A percentile compares a stretch with the other conserved stretches of the same genome.
Evolutionary conservation across 2,797 vertebrate genomes (phyloP).

Genomic region (Benthosema pterotum): DNA sequence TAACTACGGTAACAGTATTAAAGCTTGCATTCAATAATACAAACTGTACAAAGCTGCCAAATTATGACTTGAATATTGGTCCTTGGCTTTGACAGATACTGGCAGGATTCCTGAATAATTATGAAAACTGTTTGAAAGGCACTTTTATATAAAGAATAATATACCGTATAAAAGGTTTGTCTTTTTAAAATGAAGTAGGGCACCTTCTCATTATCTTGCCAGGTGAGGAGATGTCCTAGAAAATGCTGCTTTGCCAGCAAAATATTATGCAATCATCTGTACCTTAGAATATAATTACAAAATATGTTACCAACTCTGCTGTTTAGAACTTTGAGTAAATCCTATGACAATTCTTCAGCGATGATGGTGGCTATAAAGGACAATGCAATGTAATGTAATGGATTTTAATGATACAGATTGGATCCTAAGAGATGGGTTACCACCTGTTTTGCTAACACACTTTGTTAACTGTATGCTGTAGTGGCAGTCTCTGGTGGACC

Average conservation of each 20-base stretch:
- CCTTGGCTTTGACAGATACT: background rate
- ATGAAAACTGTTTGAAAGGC: background rate
- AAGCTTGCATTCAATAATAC: background rate
- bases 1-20: background rate
- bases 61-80: background rate
- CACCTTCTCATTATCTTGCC: conserved; percentile 23
- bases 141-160: background rate
- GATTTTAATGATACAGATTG: background rate
- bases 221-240: conserved; percentile 40
- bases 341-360: conserved; percentile 13
- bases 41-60: background rate
- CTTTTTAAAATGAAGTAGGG: conserved; percentile 15
- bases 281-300: conserved; percentile 11
- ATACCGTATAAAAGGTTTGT: background rate
- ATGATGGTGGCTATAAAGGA: background rate
- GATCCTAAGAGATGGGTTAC: conserved; percentile 13
- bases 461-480: conserved; percentile 1
- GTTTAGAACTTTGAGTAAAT: conserved; percentile 15
- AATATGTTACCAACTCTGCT: conserved; percentile 9
- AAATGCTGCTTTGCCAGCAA: conserved; percentile 46
- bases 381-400: background rate
- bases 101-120: background rate
- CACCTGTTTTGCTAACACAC: no score
- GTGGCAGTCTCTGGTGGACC: no score
- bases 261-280: conserved; percentile 26